Evolutionary conservation across 2,113 vertebrate genomes (phyloP), one percentile per base, ranked within the genome.

Genomic region (Podarcis raffonei): DNA sequence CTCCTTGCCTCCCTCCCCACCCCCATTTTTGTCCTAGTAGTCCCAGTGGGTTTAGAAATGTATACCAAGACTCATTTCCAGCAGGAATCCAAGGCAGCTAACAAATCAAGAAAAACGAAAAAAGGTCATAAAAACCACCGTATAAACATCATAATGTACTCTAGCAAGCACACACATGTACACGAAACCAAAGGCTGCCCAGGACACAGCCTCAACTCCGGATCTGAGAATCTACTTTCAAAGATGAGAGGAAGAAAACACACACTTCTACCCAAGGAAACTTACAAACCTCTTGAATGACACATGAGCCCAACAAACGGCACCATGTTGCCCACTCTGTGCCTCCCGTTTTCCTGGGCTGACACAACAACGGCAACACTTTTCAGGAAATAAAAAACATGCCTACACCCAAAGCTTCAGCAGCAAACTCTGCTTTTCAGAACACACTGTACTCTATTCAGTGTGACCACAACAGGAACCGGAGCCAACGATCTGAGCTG

Each of bases 361-460:
- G 87, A 53, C 72, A 83, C 4, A n/a, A 69, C 59, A 78, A 53
- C 48, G 48, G 81, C 42, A 89, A 57, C 42, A 53, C 65, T 69
- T 78, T 66, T 78, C 78, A 78, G 37, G 65, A 89, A 84, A 84
- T 81, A 78, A n/a, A 78, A n/a, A 77, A 84, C 81, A 89, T 83
- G 59, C 92, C 93, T 95, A 95, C 93, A 95, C 92, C 94, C 88
- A 92, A 94, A 89, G 27, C 68, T 94, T 89, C 92, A 86, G 92
- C 94, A 95, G 93, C 94, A 94, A 86, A 94, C 92, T 94, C 92
- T 92, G 91, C 92, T 88, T 42, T 77, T 92, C 87, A 92, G 95
- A 95, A 96, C 95, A 95, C 35, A 77, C 88, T 86, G 95, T 96
- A 91, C 94, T 95, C 94, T 94, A 90, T 87, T 94, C 91, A 84